These are phyloP conservation scores for Cremastobaeus sp. DNA, from an alignment of 2,888 invertebrate species.

Conservation along the genomic window DNA sequence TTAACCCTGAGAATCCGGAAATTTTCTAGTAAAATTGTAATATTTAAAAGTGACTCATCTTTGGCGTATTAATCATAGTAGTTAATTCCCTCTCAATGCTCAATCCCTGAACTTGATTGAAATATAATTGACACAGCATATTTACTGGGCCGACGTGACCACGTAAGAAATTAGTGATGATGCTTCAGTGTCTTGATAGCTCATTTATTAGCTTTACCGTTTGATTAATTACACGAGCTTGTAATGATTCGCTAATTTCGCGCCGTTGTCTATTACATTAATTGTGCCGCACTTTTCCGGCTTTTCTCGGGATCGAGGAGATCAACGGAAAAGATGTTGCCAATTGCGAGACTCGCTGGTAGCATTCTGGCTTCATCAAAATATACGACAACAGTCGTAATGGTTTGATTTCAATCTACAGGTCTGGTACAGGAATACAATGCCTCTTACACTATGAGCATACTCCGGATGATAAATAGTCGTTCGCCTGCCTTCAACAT, in stretches of 20 bases:
- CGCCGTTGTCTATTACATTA: not conserved
- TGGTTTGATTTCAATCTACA: conserved; percentile 56
- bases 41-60: conserved; percentile 27
- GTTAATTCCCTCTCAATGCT: too few relatives aligned
- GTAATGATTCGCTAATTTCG: conserved; percentile 7
- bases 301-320: not conserved
- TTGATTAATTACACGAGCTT: conserved; percentile 15
- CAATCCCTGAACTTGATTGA: conserved; percentile 34
- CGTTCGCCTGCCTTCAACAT: conserved; percentile 39
- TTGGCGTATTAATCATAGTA: conserved; percentile 30
- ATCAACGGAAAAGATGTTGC: too few relatives aligned
- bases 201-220: conserved; percentile 23
- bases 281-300: not conserved
- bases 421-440: conserved; percentile 50
- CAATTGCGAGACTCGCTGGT: conserved; percentile 19
- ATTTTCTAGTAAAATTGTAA: conserved; percentile 4
- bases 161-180: conserved; percentile 34
- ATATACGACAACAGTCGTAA: conserved; percentile 40
- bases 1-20: not conserved
- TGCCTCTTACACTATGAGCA: conserved; percentile 42
- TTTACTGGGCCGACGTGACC: conserved; percentile 37
- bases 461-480: conserved; percentile 50
- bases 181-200: conserved; percentile 20
- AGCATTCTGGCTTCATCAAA: conserved; percentile 38
- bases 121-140: conserved; percentile 29